Evolutionary conservation across 2,797 vertebrate species (phyloP).

Genomic region (Halcyon chelicuti): DNA sequence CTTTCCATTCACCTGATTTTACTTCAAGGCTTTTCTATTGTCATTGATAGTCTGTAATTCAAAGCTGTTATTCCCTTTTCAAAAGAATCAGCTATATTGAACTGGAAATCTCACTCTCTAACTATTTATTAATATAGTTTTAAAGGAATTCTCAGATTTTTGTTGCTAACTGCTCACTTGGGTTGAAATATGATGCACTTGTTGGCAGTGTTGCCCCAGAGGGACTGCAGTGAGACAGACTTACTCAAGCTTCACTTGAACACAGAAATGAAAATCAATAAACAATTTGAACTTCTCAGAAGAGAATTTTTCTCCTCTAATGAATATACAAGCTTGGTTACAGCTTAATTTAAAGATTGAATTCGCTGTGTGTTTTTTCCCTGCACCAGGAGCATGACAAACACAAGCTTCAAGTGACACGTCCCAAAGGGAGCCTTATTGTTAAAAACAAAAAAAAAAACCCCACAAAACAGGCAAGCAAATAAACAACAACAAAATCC

Average conservation of each 20-base stretch:
- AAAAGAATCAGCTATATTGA: slow-evolving; percentile 69
- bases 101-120: slow-evolving; percentile 73
- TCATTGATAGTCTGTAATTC: slow-evolving; percentile 39
- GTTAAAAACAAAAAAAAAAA: neutral
- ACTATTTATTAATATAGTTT: slow-evolving; percentile 81
- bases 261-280: slow-evolving; percentile 99
- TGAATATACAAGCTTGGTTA: slow-evolving; percentile 97
- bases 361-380: slow-evolving; percentile 82
- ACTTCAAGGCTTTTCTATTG: slow-evolving; percentile 27
- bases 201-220: slow-evolving; percentile 80
- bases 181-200: slow-evolving; percentile 82
- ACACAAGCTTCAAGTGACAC: slow-evolving; percentile 74
- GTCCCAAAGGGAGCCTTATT: slow-evolving; percentile 74
- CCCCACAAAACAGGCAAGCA: neutral
- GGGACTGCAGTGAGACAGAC: slow-evolving; percentile 89
- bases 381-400: slow-evolving; percentile 81
- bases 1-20: slow-evolving; percentile 28
- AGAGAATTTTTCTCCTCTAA: slow-evolving; percentile 95
- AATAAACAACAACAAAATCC: neutral
- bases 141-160: slow-evolving; percentile 79
- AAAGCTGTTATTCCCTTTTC: slow-evolving; percentile 49
- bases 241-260: slow-evolving; percentile 93
- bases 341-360: slow-evolving; percentile 87
- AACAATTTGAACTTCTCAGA: slow-evolving; percentile 99
- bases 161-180: slow-evolving; percentile 70